A percentile compares a stretch with the other conserved stretches of the same genome.
These are phyloP conservation scores for Sebastes umbrosus DNA, from an alignment of 2,797 vertebrate genomes.

Conservation along the genomic window DNA sequence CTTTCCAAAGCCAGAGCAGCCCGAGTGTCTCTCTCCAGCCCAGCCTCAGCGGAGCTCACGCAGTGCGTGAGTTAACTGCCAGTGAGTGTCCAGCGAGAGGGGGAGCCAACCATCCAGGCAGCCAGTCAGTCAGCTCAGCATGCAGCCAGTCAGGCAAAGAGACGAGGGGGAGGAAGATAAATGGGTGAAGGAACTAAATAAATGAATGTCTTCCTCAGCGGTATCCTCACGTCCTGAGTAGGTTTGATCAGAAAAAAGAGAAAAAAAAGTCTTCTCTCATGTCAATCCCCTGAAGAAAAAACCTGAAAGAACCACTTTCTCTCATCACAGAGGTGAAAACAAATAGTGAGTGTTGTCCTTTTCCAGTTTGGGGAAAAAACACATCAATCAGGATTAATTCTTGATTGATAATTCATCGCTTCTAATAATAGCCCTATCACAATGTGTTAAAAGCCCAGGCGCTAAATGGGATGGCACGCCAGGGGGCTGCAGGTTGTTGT, in stretches of 20 bases:
- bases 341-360: slow-evolving; percentile 29
- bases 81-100: slow-evolving; percentile 63
- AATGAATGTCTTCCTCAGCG: slow-evolving; percentile 58
- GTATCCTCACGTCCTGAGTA: slow-evolving; percentile 43
- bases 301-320: neutral
- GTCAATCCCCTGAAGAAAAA: slow-evolving; percentile 5
- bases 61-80: slow-evolving; percentile 57
- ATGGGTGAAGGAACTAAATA: slow-evolving; percentile 63
- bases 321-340: slow-evolving; percentile 39
- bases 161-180: slow-evolving; percentile 61
- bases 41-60: slow-evolving; percentile 51
- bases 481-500: slow-evolving; percentile 12
- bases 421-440: slow-evolving; percentile 76
- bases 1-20: slow-evolving; percentile 60
- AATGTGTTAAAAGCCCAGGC: slow-evolving; percentile 69
- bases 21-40: slow-evolving; percentile 35
- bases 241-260: slow-evolving; percentile 7
- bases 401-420: slow-evolving; percentile 78
- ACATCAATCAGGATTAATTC: slow-evolving; percentile 75
- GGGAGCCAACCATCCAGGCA: slow-evolving; percentile 67
- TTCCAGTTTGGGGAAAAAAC: slow-evolving; percentile 54
- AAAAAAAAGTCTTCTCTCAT: slow-evolving; percentile 23
- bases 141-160: slow-evolving; percentile 69
- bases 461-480: slow-evolving; percentile 54
- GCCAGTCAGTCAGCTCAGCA: slow-evolving; percentile 62